A percentile compares a stretch with the other conserved stretches of the same genome.
Evolutionary conservation across 2,113 vertebrate genomes (phyloP).

Genomic region (Anguilla japonica): DNA sequence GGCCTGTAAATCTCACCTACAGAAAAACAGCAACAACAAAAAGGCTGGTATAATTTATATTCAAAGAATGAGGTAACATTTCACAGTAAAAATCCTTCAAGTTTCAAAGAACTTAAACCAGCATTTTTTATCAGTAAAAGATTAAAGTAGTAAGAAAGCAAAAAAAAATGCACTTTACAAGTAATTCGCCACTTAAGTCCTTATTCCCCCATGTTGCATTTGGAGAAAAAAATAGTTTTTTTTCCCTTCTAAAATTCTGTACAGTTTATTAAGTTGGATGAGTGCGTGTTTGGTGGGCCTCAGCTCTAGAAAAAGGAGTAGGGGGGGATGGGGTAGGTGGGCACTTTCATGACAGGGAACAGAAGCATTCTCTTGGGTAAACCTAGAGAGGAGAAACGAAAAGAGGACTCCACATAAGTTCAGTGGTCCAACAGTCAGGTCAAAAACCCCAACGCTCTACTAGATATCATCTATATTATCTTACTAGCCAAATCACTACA

Average conservation of each 20-base stretch:
- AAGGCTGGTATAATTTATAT: conserved; percentile 87
- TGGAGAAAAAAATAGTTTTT: background rate
- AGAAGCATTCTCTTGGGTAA: conserved; percentile 99
- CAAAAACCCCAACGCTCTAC: conserved; percentile 60
- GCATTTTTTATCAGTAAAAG: conserved; percentile 73
- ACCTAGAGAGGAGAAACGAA: conserved; percentile 97
- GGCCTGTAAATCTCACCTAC: conserved; percentile 63
- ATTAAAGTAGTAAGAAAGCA: conserved; percentile 78
- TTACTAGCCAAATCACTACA: conserved; percentile 65
- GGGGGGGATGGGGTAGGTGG: conserved; percentile 94
- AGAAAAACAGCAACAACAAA: conserved; percentile 58
- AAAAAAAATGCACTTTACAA: conserved; percentile 80
- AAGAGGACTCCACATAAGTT: conserved; percentile 89
- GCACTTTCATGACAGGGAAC: conserved; percentile 99
- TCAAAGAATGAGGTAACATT: conserved; percentile 94
- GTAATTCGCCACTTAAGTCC: conserved; percentile 80
- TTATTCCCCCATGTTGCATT: conserved; percentile 62
- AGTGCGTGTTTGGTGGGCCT: conserved; percentile 74
- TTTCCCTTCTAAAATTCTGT: conserved; percentile 82
- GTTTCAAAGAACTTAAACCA: conserved; percentile 90
- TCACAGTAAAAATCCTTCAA: conserved; percentile 99
- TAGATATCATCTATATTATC: conserved; percentile 56
- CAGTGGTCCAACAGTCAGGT: conserved; percentile 68
- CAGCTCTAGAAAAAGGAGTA: conserved; percentile 98
- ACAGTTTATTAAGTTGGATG: conserved; percentile 73